These are phyloP conservation scores for Centroberyx gerrardi DNA, from an alignment of 2,797 vertebrate species.

Conservation along the genomic window DNA sequence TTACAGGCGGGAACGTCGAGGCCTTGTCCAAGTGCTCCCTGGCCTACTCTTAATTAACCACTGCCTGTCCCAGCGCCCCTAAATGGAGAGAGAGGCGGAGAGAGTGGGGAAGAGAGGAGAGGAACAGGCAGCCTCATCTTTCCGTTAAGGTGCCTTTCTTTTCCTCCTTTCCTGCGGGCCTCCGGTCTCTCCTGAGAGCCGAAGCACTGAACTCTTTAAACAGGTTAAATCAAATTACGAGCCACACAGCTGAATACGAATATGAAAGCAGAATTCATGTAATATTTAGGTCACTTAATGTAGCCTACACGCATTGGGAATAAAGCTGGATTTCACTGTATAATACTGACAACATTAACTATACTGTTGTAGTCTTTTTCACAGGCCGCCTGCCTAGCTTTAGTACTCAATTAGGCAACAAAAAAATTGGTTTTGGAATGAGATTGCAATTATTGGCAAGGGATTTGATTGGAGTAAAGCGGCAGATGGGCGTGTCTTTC, in stretches of 20 bases:
- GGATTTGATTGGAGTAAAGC: not conserved
- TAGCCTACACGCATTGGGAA: not conserved
- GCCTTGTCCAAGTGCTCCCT: conserved; percentile 84
- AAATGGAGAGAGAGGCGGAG: conserved; percentile 49
- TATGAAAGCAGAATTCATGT: too few species aligned
- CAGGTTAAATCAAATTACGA: conserved; percentile 52
- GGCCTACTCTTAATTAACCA: conserved; percentile 83
- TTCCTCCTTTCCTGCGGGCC: conserved; percentile 48
- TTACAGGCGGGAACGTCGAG: conserved; percentile 81
- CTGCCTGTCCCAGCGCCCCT: conserved; percentile 68
- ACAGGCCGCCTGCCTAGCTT: too few species aligned
- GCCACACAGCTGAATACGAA: conserved; percentile 16
- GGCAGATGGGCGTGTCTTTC: conserved; percentile 29
- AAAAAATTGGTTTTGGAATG: too few species aligned
- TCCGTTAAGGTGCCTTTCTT: conserved; percentile 42
- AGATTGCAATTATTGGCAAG: not conserved
- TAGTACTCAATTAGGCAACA: too few species aligned
- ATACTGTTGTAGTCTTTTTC: too few species aligned
- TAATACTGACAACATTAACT: too few species aligned
- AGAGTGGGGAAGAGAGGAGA: conserved; percentile 41
- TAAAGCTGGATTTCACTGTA: not conserved
- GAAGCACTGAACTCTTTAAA: conserved; percentile 68
- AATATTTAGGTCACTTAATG: not conserved
- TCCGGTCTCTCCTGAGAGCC: conserved; percentile 58
- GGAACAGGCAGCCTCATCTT: conserved; percentile 38